These are phyloP conservation scores for Microplitis demolitor DNA, from an alignment of 1,140 invertebrate genomes.

Conservation along the genomic window DNA sequence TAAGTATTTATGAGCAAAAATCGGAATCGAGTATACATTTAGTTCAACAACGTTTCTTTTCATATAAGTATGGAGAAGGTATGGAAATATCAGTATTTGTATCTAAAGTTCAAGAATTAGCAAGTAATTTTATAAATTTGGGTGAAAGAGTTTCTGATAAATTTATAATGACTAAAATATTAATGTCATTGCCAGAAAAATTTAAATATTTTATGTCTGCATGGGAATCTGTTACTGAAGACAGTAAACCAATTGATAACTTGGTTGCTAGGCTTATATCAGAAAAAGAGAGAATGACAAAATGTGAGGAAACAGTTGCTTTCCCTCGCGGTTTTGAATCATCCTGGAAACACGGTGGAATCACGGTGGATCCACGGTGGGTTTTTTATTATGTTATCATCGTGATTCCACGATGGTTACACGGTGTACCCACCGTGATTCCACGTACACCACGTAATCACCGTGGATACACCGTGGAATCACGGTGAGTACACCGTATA, in stretches of 20 bases:
- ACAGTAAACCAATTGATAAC: constrained; percentile 37
- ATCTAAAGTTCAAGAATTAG: constrained; percentile 37
- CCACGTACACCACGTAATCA: no score
- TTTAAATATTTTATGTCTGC: constrained; percentile 48
- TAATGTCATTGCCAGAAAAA: constrained; percentile 42
- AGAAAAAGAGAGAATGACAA: constrained; percentile 30
- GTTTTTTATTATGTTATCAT: no score
- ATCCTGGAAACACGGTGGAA: no score
- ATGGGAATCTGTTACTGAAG: constrained; percentile 41
- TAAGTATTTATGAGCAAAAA: constrained; percentile 49
- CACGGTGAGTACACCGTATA: no score
- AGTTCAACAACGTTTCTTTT: constrained; percentile 46
- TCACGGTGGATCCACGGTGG: no score
- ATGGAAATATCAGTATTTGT: constrained; percentile 32
- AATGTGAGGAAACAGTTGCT: neutral
- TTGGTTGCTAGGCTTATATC: constrained; percentile 37
- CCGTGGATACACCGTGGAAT: no score
- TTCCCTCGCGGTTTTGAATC: no score
- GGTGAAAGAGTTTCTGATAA: constrained; percentile 35
- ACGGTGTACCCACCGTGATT: no score
- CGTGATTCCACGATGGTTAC: no score
- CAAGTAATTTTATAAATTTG: constrained; percentile 31
- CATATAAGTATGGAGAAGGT: constrained; percentile 26
- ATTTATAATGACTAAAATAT: constrained; percentile 44
- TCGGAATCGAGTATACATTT: constrained; percentile 46